phyloP scores from a whole-genome alignment of 2,113 vertebrate genomes.

The Mobula birostris region DNA sequence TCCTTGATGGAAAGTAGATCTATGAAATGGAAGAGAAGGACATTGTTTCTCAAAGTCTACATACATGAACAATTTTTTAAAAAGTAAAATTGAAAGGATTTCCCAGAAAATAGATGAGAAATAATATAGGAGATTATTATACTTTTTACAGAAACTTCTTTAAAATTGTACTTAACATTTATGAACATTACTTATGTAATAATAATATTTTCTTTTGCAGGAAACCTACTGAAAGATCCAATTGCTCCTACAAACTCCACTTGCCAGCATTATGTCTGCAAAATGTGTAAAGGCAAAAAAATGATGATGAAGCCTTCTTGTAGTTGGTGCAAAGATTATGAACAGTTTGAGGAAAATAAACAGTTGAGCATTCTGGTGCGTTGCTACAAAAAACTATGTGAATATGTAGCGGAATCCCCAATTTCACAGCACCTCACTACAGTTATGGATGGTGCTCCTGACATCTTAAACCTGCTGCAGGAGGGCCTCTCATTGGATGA shows the following conservation, averaged over 20 bases:
- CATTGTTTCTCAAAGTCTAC: not conserved
- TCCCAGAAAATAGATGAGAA: not conserved
- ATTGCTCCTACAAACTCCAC: constrained; percentile 81
- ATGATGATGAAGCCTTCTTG: constrained; percentile 86
- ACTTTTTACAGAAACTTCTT: not conserved
- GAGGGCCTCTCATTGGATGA: constrained; percentile 70
- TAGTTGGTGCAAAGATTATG: constrained; percentile 91
- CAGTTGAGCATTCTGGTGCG: constrained; percentile 84
- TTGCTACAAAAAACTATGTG: constrained; percentile 89
- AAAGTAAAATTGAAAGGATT: not conserved
- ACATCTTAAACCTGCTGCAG: constrained; percentile 81
- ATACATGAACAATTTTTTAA: not conserved
- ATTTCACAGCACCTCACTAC: constrained; percentile 75
- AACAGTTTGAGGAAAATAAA: constrained; percentile 88
- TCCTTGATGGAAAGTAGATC: not conserved
- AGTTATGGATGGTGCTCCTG: constrained; percentile 73
- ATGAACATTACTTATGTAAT: not conserved
- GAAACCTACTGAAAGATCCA: constrained; percentile 88
- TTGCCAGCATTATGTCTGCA: constrained; percentile 92
- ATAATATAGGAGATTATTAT: not conserved
- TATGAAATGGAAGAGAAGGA: not conserved
- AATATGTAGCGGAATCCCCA: constrained; percentile 82
- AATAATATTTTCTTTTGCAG: constrained; percentile 52
- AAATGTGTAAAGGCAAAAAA: constrained; percentile 87
- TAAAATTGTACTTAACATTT: not conserved